Base-by-base conservation (phyloP, 2,888 invertebrate species). In the Acheta domesticus region DNA sequence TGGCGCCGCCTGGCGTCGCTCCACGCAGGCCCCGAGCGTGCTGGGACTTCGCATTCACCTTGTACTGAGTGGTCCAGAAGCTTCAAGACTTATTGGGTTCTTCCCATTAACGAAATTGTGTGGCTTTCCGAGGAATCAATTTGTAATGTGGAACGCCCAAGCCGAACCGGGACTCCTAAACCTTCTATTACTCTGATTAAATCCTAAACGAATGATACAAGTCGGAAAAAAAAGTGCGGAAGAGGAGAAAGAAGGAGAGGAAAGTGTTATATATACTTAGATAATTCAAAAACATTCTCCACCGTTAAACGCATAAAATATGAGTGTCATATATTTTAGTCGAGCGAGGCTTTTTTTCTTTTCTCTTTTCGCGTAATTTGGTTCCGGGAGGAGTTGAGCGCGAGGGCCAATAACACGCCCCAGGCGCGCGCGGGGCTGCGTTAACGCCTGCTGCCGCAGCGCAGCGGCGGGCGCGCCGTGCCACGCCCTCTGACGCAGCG, bases 121-220 rank as follows among this genome's bases (percentile, higher is more conserved):
- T 74, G 78, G 76, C 80, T 76, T 81, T 81, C 80, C 78, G 79
- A 79, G 80, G 82, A 78, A 81, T 81, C 82, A 82, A 82, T 82
- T 82, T 82, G 81, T 82, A 81, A 81, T 81, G 80, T 79, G 79
- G 79, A 14, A 16, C 75, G 75, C 75, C 79, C 80, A 76, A 49
- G 77, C 74, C 48, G 74, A 16, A 48, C 74, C 19, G 75, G 19
- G 73, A 49, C 78, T 79, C 62, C 78, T 80, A 80, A 82, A 81
- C 79, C 82, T 82, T 81, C 82, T 82, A 82, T 82, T 82, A 82
- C 82, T 77, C 82, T 82, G 82, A 82, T 82, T 82, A 82, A 81
- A 82, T 82, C 82, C 82, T 80, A 80, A 80, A 81, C 82, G 81
- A 80, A 80, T 81, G 81, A 80, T 82, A 79, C 81, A 79, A 80